These are phyloP conservation scores for Caenorhabditis doughertyi DNA, from an alignment of 2,888 invertebrate genomes.

Conservation along the genomic window DNA sequence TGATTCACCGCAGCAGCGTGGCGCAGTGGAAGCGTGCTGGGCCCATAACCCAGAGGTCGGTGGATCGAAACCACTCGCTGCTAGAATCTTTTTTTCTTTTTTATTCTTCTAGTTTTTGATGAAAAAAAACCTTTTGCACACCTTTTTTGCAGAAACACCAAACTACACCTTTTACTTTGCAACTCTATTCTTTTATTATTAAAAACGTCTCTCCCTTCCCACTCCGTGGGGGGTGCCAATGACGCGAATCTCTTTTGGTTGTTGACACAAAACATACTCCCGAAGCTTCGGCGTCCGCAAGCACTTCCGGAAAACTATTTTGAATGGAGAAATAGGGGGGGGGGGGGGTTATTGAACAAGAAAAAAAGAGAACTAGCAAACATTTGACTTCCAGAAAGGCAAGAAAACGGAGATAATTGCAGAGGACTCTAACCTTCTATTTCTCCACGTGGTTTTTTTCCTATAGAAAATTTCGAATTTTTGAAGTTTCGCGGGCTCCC, in stretches of 20 bases:
- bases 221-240: slow-evolving; percentile 11
- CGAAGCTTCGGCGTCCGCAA: slow-evolving; percentile 12
- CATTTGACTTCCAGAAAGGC: slow-evolving; percentile 37
- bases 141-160: neutral
- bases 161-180: neutral
- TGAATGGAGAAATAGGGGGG: slow-evolving; percentile 6
- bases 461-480: too few species aligned
- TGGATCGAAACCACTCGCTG: slow-evolving; percentile 84
- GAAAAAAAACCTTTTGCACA: neutral
- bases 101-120: neutral
- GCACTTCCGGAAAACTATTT: slow-evolving; percentile 35
- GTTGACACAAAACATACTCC: slow-evolving; percentile 31
- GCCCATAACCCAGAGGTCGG: slow-evolving; percentile 94
- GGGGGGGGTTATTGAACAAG: neutral
- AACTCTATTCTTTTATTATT: neutral
- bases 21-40: slow-evolving; percentile 91
- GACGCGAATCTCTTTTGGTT: slow-evolving; percentile 22
- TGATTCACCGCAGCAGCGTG: slow-evolving; percentile 87
- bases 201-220: neutral
- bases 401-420: too few species aligned
- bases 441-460: too few species aligned
- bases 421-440: slow-evolving; percentile 15
- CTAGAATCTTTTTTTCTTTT: slow-evolving; percentile 49
- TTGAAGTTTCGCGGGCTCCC: too few species aligned
- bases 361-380: slow-evolving; percentile 15